Conservation (phyloP, 1,140 invertebrate genomes). For the Geopemphigus sp. region DNA sequence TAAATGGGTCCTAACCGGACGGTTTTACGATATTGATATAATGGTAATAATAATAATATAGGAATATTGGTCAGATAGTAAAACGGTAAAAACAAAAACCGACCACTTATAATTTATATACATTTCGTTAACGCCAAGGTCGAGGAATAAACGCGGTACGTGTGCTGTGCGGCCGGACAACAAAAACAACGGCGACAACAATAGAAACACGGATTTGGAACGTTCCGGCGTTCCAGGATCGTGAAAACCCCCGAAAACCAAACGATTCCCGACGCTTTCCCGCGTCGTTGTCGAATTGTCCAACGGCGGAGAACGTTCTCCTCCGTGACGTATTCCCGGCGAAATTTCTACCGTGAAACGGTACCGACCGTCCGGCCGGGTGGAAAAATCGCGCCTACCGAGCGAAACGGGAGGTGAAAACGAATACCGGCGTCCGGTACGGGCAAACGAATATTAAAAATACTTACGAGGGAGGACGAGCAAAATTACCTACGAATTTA, state of each 20-base stretch:
- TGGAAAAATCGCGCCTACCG: neutral
- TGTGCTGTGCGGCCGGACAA: neutral
- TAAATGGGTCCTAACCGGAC: too few species aligned
- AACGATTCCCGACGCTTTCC: too few species aligned
- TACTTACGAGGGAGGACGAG: too few species aligned
- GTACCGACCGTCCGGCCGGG: neutral
- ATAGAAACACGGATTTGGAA: neutral
- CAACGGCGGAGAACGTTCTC: too few species aligned
- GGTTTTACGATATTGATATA: neutral
- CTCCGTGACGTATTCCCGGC: too few species aligned
- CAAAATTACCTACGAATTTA: neutral
- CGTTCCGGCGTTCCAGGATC: too few species aligned
- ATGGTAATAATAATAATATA: neutral
- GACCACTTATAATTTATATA: constrained; percentile 27
- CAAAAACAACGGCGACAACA: neutral
- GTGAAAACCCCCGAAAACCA: too few species aligned
- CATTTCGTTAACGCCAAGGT: constrained; percentile 29
- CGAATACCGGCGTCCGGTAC: neutral
- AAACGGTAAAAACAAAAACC: constrained; percentile 6
- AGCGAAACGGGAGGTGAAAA: neutral
- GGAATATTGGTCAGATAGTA: constrained; percentile 25
- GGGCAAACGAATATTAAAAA: neutral
- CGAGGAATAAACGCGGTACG: too few species aligned
- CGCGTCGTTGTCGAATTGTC: too few species aligned
- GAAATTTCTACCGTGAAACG: neutral